Percentiles rank a stretch among this genome's conserved stretches.
These are phyloP conservation scores for Tipula unca DNA, from an alignment of 2,888 invertebrate genomes.

Conservation along the genomic window DNA sequence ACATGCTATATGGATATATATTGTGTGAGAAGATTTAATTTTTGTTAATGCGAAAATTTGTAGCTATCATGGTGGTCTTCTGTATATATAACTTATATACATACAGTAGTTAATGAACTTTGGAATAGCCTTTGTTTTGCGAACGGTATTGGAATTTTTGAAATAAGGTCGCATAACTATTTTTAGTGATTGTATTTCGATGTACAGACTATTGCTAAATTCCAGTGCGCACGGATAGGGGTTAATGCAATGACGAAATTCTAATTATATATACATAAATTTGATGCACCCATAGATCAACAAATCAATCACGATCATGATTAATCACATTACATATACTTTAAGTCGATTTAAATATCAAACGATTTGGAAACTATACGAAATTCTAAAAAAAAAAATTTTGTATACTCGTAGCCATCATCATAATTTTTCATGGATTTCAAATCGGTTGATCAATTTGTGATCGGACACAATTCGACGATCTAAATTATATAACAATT, in stretches of 20 bases:
- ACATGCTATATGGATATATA: neutral
- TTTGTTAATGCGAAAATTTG: slow-evolving; percentile 8
- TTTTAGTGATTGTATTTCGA: slow-evolving; percentile 1
- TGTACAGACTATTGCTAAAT: neutral
- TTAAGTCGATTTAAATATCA: neutral
- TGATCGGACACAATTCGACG: neutral
- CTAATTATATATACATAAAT: neutral
- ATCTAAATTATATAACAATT: neutral
- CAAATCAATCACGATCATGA: slow-evolving; percentile 8
- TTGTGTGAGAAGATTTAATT: slow-evolving; percentile 8
- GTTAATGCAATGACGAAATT: neutral
- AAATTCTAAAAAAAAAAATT: neutral
- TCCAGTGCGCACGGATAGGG: neutral
- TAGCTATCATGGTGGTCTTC: neutral
- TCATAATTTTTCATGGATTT: slow-evolving; percentile 8
- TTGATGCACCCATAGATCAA: neutral
- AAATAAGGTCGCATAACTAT: neutral
- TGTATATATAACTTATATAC: neutral
- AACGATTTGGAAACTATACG: neutral
- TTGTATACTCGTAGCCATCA: neutral
- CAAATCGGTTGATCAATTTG: neutral
- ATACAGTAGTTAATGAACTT: slow-evolving; percentile 2
- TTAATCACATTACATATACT: neutral
- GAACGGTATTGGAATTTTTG: neutral
- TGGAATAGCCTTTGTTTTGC: neutral